phyloP scores from a whole-genome alignment of 2,888 invertebrate species.

The Gandaritis pyraliata region DNA sequence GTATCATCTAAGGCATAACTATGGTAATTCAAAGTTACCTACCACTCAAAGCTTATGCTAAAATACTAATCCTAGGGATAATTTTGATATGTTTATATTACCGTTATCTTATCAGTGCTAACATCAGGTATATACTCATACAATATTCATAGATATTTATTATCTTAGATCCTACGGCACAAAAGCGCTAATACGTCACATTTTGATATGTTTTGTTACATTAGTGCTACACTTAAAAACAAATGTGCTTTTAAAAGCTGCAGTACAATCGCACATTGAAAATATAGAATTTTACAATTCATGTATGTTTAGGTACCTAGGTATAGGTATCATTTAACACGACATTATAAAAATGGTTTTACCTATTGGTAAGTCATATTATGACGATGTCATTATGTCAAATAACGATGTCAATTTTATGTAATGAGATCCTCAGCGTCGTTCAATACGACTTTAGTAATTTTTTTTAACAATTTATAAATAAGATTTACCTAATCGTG shows the following conservation, averaged over 20 bases:
- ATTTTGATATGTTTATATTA: conserved; percentile 31
- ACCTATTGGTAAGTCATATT: no score
- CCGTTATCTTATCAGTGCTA: conserved; percentile 9
- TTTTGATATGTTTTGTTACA: conserved; percentile 42
- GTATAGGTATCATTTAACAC: no score
- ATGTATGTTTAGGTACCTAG: no score
- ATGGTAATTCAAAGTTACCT: background rate
- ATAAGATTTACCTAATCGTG: background rate
- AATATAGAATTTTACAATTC: background rate
- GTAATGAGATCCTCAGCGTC: no score
- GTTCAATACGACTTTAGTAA: no score
- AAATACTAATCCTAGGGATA: conserved; percentile 4
- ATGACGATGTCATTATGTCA: no score
- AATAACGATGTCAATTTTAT: no score
- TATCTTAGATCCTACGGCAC: conserved; percentile 11
- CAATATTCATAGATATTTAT: background rate
- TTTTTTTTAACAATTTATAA: conserved; percentile 4
- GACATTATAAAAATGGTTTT: no score
- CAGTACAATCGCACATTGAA: background rate
- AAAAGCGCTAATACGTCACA: conserved; percentile 23
- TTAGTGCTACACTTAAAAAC: conserved; percentile 5
- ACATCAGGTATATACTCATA: background rate
- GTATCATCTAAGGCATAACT: background rate
- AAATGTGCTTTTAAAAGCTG: conserved; percentile 4
- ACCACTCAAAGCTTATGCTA: conserved; percentile 5